These are phyloP conservation scores for Zophobas atratus DNA, from an alignment of 1,140 invertebrate species.

Conservation along the genomic window DNA sequence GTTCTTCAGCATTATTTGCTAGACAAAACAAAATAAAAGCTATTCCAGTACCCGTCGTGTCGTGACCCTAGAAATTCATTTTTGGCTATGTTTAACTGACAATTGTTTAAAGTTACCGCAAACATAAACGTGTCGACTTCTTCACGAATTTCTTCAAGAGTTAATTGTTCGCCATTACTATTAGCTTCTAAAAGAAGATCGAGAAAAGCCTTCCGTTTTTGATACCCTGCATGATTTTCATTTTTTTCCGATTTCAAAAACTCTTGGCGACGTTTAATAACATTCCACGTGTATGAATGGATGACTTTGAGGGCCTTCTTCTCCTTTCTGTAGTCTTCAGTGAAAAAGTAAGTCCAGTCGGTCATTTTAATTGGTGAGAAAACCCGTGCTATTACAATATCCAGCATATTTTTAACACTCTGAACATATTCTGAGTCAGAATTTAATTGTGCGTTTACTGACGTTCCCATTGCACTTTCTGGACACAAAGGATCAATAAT, in stretches of 20 bases:
- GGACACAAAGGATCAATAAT: not conserved
- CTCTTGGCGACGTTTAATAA: constrained; percentile 18
- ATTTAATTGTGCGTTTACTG: constrained; percentile 27
- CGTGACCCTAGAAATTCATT: constrained; percentile 64
- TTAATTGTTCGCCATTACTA: not conserved
- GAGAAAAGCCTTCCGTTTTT: constrained; percentile 14
- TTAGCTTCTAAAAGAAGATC: constrained; percentile 17
- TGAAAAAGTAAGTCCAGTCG: constrained; percentile 24
- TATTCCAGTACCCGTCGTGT: constrained; percentile 67
- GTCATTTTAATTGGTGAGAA: constrained; percentile 27
- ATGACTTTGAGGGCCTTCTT: constrained; percentile 15
- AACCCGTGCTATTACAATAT: constrained; percentile 4
- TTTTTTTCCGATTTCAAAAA: not conserved
- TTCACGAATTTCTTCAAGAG: constrained; percentile 23
- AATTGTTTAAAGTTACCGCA: constrained; percentile 19
- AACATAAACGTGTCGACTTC: constrained; percentile 39
- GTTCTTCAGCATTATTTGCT: constrained; percentile 72
- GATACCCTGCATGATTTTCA: not conserved
- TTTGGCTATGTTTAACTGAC: not conserved
- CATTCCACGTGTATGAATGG: constrained; percentile 16
- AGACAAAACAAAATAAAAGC: constrained; percentile 70
- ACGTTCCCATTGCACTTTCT: constrained; percentile 28
- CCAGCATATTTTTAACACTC: constrained; percentile 33
- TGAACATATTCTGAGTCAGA: constrained; percentile 36
- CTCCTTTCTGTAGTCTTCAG: constrained; percentile 30